Percentiles rank a stretch among this genome's conserved stretches.
These are phyloP conservation scores for Phortica variegata DNA, from an alignment of 1,140 invertebrate species.

Conservation along the genomic window DNA sequence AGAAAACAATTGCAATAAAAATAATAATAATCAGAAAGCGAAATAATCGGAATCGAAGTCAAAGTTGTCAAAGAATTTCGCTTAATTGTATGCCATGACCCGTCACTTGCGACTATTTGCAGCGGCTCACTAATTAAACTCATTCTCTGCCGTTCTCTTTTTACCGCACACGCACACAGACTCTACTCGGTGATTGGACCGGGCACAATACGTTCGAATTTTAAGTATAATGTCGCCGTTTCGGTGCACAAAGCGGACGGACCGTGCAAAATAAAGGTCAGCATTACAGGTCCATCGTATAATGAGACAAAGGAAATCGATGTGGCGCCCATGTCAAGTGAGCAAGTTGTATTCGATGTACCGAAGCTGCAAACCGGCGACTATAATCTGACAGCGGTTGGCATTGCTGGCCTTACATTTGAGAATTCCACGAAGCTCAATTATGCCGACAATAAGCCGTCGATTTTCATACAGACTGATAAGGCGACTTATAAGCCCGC, in stretches of 20 bases:
- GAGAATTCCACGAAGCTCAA: conserved; percentile 69
- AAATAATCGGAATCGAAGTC: conserved; percentile 3
- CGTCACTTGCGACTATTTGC: neutral
- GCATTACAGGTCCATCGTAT: conserved; percentile 70
- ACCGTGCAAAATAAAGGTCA: conserved; percentile 69
- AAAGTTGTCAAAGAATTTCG: neutral
- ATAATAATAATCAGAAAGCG: neutral
- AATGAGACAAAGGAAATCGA: conserved; percentile 68
- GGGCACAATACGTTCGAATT: conserved; percentile 76
- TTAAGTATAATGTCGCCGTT: conserved; percentile 79
- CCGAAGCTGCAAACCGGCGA: conserved; percentile 74
- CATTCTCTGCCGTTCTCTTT: conserved; percentile 29
- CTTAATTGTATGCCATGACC: conserved; percentile 1
- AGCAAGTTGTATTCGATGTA: conserved; percentile 65
- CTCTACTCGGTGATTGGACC: conserved; percentile 80
- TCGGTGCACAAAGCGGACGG: conserved; percentile 64
- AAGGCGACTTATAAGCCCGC: conserved; percentile 91
- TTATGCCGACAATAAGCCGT: conserved; percentile 83
- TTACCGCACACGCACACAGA: no score
- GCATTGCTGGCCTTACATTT: conserved; percentile 73
- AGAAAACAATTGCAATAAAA: neutral
- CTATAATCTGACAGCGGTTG: conserved; percentile 74
- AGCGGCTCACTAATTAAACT: conserved; percentile 2
- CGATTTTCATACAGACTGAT: conserved; percentile 92
- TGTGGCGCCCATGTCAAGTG: conserved; percentile 69